Base-by-base conservation (phyloP, 2,888 invertebrate species). In the Lobophora halterata region DNA sequence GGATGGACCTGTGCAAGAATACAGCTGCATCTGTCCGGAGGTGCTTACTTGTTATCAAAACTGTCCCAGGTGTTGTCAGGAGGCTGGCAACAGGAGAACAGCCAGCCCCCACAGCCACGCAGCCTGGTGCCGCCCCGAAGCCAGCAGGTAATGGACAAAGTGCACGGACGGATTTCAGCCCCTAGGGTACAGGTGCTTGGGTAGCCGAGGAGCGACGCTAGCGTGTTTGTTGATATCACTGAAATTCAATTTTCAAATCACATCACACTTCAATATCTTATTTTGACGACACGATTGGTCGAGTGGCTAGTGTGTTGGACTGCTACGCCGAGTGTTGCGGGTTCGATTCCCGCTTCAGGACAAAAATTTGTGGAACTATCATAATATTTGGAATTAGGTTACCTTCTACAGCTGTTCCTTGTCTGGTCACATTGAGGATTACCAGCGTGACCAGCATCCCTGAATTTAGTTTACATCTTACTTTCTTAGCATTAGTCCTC, bases 141-240 rank as follows among this genome's bases (percentile, higher is more conserved):
- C 93, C 94, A 94, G 69, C 94, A 95, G 9, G 92, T 90, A 25
- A 94, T 76, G 2, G 93, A 89, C 32, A 94, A 75, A 0, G 93
- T 92, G 61, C 94, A 94, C 0, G 92, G 88, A 58, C 90, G 88
- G 0, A 90, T 86, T 3, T 89, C 86, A 5, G 88, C 82, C 40
- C 90, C 90, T 32, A 89, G 79, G 26, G 73, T 83, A 57, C 91
- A 91, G 5, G 88, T 88, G 2, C 82, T 61, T 0, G 90, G 90
- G 61, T 90, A 91, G 1, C 91, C 91, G 5, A 91, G 72, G 54
- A 91, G 73, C 0, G 90, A 88, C 0, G 90, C 89, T 29, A 91
- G 75, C 43, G 90, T 81, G 8, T 89, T 72, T 44, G 77, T 80
- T 7, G 83, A 76, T 1, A 85, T 47, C 1, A 69, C 86, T 86